Evolutionary conservation across 2,113 vertebrate species (phyloP).

Genomic region (Mixornis gularis): DNA sequence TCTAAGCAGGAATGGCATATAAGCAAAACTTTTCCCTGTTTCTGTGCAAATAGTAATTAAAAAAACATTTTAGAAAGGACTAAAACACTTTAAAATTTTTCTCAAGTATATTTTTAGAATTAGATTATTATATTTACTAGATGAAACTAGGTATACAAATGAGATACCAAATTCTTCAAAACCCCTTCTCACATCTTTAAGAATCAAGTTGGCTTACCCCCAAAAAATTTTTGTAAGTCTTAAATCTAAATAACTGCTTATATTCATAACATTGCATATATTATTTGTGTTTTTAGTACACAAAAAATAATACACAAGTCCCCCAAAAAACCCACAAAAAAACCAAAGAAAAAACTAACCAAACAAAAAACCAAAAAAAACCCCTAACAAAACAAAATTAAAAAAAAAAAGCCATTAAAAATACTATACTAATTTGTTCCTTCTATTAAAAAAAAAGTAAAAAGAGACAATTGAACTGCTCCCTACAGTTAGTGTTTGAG

Average conservation of each 20-base stretch:
- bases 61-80: neutral
- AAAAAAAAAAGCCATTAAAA: neutral
- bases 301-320: neutral
- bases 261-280: neutral
- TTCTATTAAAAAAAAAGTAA: neutral
- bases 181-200: neutral
- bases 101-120: neutral
- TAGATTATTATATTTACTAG: neutral
- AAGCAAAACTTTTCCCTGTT: neutral
- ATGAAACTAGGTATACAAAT: neutral
- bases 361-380: neutral
- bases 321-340: neutral
- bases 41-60: neutral
- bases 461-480: fast-evolving
- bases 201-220: neutral
- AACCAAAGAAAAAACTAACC: neutral
- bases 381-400: too few species aligned
- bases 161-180: neutral
- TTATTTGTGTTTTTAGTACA: neutral
- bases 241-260: neutral
- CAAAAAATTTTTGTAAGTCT: neutral
- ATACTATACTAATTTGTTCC: neutral
- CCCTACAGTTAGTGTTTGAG: neutral
- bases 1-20: neutral
- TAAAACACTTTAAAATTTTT: neutral